Evolutionary conservation across 2,888 invertebrate genomes (phyloP), one percentile per base, ranked within the genome.

Genomic region (Hesperia comma): DNA sequence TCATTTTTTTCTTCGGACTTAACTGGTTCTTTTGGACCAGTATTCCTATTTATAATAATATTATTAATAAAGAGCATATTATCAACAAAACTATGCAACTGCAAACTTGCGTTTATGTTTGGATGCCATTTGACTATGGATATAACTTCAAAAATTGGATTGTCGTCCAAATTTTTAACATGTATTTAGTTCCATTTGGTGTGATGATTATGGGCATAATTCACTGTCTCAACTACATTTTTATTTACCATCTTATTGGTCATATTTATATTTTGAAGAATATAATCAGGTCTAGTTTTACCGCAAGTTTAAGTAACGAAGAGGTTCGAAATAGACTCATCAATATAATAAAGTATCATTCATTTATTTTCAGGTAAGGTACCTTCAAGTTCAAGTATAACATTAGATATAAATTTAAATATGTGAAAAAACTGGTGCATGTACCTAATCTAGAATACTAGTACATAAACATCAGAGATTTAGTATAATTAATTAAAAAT

Each of bases 111-210:
- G 55, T 81, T 1, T 83, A 81, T 43, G 54, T 81, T 41, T 77
- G 78, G 76, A 67, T 80, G 68, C 84, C 84, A 1, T 77, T 79
- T 26, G 82, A 83, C 40, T 83, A 83, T 43, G 77, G 75, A 41
- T 79, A 77, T 53, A 73, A 81, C 41, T 77, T 72, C 33, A 67
- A 58, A 5, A 73, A 77, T 37, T 85, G 80, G 79, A 32, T 71
- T 2, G 46, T 79, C 0, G 67, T 77, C 8, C 78, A 79, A 14
- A 10, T 63, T 0, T 19, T 75, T 0, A 76, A 78, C 32, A 40
- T 72, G 0, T 79, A 80, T 54, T 6, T 72, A 0, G 71, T 74
- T 0, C 58, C 61, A 1, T 41, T 19, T 57, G 77, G 72, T 0
- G 73, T 71, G n/a, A 54, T 61, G 0, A 46, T 77, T 0, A 68